Conservation (phyloP, 2,113 vertebrate genomes). For the Eurypyga helias region DNA sequence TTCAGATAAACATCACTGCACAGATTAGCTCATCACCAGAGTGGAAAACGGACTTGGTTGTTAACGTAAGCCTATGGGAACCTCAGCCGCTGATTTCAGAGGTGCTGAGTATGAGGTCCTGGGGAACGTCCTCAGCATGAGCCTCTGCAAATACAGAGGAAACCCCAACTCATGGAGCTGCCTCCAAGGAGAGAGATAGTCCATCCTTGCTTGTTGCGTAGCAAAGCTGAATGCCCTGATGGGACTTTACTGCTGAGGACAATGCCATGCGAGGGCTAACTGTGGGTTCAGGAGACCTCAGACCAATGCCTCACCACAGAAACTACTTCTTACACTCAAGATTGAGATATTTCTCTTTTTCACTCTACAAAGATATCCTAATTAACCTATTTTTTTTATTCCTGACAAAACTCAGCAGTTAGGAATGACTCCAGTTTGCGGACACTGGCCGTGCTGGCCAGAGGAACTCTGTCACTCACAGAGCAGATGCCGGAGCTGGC, state of each 20-base stretch:
- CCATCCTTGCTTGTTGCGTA: accelerated
- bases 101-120: neutral
- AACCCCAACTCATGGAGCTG: neutral
- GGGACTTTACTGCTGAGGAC: neutral
- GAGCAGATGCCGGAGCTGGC: neutral
- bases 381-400: neutral
- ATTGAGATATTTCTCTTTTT: neutral
- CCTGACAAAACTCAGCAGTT: neutral
- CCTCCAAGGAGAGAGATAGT: neutral
- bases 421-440: neutral
- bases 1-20: neutral
- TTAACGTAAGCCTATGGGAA: neutral
- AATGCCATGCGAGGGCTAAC: neutral
- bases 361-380: neutral
- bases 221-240: neutral
- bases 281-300: neutral
- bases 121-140: neutral
- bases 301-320: neutral
- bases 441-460: neutral
- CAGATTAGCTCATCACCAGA: neutral
- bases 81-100: neutral
- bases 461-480: neutral
- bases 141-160: neutral
- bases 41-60: accelerated
- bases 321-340: too few relatives aligned